Evolutionary conservation across 92 coral and sea anemone species (phyloP).

Genomic region (Pocillopora meandrina): DNA sequence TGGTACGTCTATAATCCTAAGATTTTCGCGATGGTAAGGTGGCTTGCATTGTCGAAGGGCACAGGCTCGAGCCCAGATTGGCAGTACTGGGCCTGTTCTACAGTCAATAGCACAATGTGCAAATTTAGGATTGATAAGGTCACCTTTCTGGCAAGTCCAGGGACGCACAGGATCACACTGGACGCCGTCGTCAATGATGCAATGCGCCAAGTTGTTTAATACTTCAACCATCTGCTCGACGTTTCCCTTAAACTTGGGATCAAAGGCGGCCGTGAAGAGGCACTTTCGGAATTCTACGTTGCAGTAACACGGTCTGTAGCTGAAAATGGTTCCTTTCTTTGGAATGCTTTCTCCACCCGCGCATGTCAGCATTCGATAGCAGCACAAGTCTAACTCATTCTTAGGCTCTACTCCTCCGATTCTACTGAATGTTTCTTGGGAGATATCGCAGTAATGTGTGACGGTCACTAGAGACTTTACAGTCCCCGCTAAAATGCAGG

Average conservation of each 20-base stretch:
- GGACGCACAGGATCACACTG: slow-evolving; percentile 83
- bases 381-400: slow-evolving; percentile 83
- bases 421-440: slow-evolving; percentile 44
- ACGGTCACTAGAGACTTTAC: slow-evolving; percentile 55
- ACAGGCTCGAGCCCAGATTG: slow-evolving; percentile 96
- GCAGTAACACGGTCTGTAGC: slow-evolving; percentile 90
- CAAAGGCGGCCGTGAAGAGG: slow-evolving; percentile 52
- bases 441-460: slow-evolving; percentile 82
- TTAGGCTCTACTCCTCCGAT: slow-evolving; percentile 54
- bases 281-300: slow-evolving; percentile 88
- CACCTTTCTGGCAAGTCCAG: slow-evolving; percentile 91
- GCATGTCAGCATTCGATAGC: slow-evolving; percentile 90
- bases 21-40: slow-evolving; percentile 67
- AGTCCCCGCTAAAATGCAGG: slow-evolving; percentile 66
- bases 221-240: slow-evolving; percentile 63
- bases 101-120: slow-evolving; percentile 96
- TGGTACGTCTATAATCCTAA: slow-evolving; percentile 89
- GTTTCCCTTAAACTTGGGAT: slow-evolving; percentile 60
- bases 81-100: slow-evolving; percentile 89
- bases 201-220: slow-evolving; percentile 64
- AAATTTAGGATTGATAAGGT: slow-evolving; percentile 77
- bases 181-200: slow-evolving; percentile 86
- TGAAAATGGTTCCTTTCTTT: slow-evolving; percentile 76
- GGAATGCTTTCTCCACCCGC: slow-evolving; percentile 70
- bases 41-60: slow-evolving; percentile 88